Conservation (phyloP, 92 coral and sea anemone species). For the Blastomussa wellsi region DNA sequence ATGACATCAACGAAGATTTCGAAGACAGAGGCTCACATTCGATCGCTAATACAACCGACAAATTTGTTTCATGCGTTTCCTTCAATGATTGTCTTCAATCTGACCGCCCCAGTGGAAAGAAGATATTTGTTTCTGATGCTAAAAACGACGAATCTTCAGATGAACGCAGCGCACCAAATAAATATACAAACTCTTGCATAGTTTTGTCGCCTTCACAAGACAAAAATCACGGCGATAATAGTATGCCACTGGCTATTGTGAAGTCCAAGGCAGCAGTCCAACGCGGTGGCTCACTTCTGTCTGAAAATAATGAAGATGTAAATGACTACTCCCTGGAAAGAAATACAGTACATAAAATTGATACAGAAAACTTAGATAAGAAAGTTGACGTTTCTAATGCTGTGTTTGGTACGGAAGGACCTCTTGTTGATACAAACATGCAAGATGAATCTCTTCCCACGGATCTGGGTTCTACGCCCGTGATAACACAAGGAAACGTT, state of each 20-base stretch:
- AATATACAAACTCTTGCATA: background rate
- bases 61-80: too few relatives aligned
- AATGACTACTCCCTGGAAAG: background rate
- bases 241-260: background rate
- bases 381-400: background rate
- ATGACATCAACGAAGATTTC: background rate
- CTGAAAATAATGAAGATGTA: background rate
- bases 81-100: background rate
- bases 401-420: background rate
- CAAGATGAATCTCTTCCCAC: background rate
- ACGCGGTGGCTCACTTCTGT: background rate
- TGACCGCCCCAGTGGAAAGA: too few relatives aligned
- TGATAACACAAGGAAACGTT: background rate
- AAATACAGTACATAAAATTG: too few relatives aligned
- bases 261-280: background rate
- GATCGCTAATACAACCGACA: too few relatives aligned
- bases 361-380: background rate
- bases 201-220: background rate
- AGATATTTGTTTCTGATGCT: background rate
- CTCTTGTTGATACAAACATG: background rate
- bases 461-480: background rate
- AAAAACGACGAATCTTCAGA: background rate
- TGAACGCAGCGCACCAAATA: background rate
- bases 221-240: background rate
- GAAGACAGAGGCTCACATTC: too few relatives aligned